phyloP scores from a whole-genome alignment of 2,113 vertebrate genomes.

The Amazona vittata region DNA sequence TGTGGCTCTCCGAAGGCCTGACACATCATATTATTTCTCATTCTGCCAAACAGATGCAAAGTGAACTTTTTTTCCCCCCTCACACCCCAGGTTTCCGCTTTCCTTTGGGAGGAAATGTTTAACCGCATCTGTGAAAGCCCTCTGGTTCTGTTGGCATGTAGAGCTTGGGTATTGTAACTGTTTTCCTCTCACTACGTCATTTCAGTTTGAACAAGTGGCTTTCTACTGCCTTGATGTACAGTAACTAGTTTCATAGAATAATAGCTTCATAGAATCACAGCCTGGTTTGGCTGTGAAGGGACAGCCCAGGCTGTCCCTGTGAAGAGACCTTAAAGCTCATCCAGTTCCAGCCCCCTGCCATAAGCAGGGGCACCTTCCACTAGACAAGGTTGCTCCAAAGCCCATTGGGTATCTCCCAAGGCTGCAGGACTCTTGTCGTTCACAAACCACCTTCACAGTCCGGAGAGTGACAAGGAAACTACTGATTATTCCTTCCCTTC shows the following conservation, averaged over 20 bases:
- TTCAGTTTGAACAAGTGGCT: neutral
- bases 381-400: neutral
- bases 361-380: neutral
- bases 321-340: neutral
- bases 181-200: neutral
- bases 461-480: neutral
- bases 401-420: neutral
- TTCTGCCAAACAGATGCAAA: constrained; percentile 15
- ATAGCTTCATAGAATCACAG: neutral
- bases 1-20: neutral
- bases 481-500: neutral
- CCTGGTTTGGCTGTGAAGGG: neutral
- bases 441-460: neutral
- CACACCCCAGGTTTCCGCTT: neutral
- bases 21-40: neutral
- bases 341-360: neutral
- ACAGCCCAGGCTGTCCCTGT: too few relatives aligned
- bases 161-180: neutral
- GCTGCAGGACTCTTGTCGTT: neutral
- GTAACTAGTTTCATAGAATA: neutral
- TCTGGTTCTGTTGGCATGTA: neutral
- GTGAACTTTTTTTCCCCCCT: neutral
- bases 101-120: constrained; percentile 21
- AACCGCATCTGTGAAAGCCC: neutral
- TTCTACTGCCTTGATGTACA: neutral